Conservation (phyloP, 2,888 invertebrate species). For the Cosmia trapezina region DNA sequence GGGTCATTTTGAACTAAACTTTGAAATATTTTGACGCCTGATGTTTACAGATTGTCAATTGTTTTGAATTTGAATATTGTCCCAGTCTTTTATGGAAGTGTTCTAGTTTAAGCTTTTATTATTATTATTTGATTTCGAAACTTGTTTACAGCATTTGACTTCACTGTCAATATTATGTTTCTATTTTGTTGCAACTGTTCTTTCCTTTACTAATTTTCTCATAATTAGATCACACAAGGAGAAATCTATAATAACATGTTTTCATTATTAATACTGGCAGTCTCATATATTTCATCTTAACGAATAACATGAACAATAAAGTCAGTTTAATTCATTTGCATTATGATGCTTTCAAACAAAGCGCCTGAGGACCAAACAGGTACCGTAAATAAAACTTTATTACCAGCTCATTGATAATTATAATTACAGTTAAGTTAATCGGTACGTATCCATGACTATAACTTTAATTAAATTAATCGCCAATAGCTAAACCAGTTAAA, state of each 20-base stretch:
- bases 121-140: slow-evolving; percentile 45
- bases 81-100: slow-evolving; percentile 18
- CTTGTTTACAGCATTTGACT: slow-evolving; percentile 46
- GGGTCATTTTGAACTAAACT: slow-evolving; percentile 12
- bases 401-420: slow-evolving; percentile 53
- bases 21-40: slow-evolving; percentile 12
- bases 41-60: slow-evolving; percentile 5
- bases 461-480: slow-evolving; percentile 60
- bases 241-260: slow-evolving; percentile 16
- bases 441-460: slow-evolving; percentile 43
- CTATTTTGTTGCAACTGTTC: slow-evolving; percentile 14
- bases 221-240: slow-evolving; percentile 21
- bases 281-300: slow-evolving; percentile 14
- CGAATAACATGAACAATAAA: slow-evolving; percentile 26
- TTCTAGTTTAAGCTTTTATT: slow-evolving; percentile 35
- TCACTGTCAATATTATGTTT: slow-evolving; percentile 7
- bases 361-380: slow-evolving; percentile 32
- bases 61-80: slow-evolving; percentile 28
- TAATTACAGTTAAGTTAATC: slow-evolving; percentile 55
- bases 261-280: slow-evolving; percentile 7
- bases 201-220: too few relatives aligned
- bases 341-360: slow-evolving; percentile 42
- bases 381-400: slow-evolving; percentile 57
- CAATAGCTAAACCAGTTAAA: slow-evolving; percentile 50
- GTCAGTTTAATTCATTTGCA: slow-evolving; percentile 32